Base-by-base conservation (phyloP, 2,888 invertebrate genomes). In the Clusia tigrina region DNA sequence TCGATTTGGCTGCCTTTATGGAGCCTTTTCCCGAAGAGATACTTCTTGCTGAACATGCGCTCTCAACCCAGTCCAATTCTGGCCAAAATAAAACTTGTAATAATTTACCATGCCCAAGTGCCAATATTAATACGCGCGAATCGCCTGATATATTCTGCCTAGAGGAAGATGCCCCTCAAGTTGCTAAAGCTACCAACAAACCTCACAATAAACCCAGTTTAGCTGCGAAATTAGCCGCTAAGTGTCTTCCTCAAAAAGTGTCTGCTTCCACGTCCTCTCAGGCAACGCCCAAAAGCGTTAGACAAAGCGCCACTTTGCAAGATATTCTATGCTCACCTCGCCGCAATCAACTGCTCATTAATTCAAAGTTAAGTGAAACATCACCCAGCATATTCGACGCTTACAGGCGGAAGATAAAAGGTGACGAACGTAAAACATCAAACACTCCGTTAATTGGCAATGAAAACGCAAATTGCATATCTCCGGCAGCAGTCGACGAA, bases 1-100 rank as follows among this genome's bases (percentile, higher is more conserved):
- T 87, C 37, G 85, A 86, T 58, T 76, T 86, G 48, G 82, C 85
- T 55, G 85, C 84, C 66, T 84, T 87, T 63, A 83, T 86, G 42
- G 86, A 86, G 63, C 85, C 86, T 52, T 85, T 87, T 74, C 84
- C 83, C 24, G 85, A 79, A 32, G 79, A 81, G 63, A 38, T 80
- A 51, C 64, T 73, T 66, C 46, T 76, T 57, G 48, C 69, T 6
- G 64, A 66, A 42, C 42, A 51, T 10, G n/a, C n/a, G n/a, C n/a
- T n/a, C n/a, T n/a, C n/a, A n/a, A n/a, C n/a, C n/a, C n/a, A n/a
- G n/a, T n/a, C n/a, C n/a, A n/a, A n/a, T n/a, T n/a, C n/a, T n/a
- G n/a, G n/a, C n/a, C n/a, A n/a, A n/a, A n/a, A n/a, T n/a, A n/a
- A n/a, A n/a, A n/a, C n/a, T n/a, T n/a, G 32, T 12, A 32, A 32